These are phyloP conservation scores for Luidia sarsii DNA, from an alignment of 53 echinoderm and acorn worm species.

Conservation along the genomic window DNA sequence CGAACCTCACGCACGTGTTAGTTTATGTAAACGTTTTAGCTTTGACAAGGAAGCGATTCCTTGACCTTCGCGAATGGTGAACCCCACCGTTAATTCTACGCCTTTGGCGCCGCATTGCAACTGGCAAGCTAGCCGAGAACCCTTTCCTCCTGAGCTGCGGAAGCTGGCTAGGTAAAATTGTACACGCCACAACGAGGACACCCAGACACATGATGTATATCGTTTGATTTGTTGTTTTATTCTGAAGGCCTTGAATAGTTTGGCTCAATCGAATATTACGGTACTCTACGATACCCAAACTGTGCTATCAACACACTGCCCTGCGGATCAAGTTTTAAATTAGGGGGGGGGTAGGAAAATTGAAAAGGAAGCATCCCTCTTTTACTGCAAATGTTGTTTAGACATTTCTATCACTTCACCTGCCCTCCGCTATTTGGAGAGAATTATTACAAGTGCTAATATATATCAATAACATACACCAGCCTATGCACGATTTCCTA, in stretches of 20 bases:
- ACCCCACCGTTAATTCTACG: too few relatives aligned
- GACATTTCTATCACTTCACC: neutral
- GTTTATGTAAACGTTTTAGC: too few relatives aligned
- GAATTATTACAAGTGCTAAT: neutral
- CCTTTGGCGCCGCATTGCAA: too few relatives aligned
- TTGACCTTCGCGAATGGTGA: too few relatives aligned
- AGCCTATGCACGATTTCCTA: slow-evolving; percentile 19
- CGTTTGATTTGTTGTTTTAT: slow-evolving; percentile 13
- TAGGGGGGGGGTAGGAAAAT: too few relatives aligned
- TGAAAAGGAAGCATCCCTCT: slow-evolving; percentile 9
- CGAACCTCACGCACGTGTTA: too few relatives aligned
- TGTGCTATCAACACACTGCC: slow-evolving; percentile 3
- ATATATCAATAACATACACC: slow-evolving; percentile 30
- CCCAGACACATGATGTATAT: too few relatives aligned
- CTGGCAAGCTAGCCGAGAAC: too few relatives aligned
- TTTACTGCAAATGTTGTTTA: neutral
- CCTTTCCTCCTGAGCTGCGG: too few relatives aligned
- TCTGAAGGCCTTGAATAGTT: neutral
- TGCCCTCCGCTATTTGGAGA: slow-evolving; percentile 8
- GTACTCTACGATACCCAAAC: slow-evolving; percentile 31
- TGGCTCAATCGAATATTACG: neutral
- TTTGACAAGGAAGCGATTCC: too few relatives aligned
- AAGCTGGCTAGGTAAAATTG: too few relatives aligned
- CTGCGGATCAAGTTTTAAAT: neutral
- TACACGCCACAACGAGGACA: too few relatives aligned